These are phyloP conservation scores for Meghimatium bilineatum DNA, from an alignment of 2,888 invertebrate genomes.

Conservation along the genomic window DNA sequence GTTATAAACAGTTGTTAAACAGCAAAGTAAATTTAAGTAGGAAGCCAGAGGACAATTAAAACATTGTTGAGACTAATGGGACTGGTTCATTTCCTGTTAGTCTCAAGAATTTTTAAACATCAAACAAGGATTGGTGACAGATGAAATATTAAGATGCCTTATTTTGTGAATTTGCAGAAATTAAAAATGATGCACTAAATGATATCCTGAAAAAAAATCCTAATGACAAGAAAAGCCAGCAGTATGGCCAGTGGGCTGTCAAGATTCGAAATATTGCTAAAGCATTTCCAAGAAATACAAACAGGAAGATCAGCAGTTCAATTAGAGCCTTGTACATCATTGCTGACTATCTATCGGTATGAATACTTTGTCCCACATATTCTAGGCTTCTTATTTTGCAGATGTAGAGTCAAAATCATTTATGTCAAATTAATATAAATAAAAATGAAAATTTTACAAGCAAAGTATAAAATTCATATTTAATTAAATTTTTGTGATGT, in stretches of 20 bases:
- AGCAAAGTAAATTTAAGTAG: too few relatives aligned
- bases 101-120: too few relatives aligned
- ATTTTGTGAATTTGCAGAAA: slow-evolving; percentile 11
- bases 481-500: too few relatives aligned
- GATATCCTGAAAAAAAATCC: slow-evolving; percentile 32
- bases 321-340: slow-evolving; percentile 40
- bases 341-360: slow-evolving; percentile 40
- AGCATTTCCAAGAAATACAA: slow-evolving; percentile 23
- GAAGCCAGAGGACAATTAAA: too few relatives aligned
- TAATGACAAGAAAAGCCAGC: slow-evolving; percentile 39
- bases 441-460: too few relatives aligned
- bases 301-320: slow-evolving; percentile 28
- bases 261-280: slow-evolving; percentile 31
- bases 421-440: too few relatives aligned
- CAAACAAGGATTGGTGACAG: too few relatives aligned
- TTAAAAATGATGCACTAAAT: slow-evolving; percentile 11
- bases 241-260: slow-evolving; percentile 48
- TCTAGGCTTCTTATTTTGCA: neutral
- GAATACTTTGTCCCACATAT: neutral
- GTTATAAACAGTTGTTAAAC: too few relatives aligned
- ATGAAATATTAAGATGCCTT: neutral
- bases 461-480: too few relatives aligned
- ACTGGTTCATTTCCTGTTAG: too few relatives aligned
- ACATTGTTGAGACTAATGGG: too few relatives aligned
- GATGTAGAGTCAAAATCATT: too few relatives aligned